Evolutionary conservation across 37 sponge, comb jelly and placozoan species (phyloP).

Genomic region (Oopsacas minuta): DNA sequence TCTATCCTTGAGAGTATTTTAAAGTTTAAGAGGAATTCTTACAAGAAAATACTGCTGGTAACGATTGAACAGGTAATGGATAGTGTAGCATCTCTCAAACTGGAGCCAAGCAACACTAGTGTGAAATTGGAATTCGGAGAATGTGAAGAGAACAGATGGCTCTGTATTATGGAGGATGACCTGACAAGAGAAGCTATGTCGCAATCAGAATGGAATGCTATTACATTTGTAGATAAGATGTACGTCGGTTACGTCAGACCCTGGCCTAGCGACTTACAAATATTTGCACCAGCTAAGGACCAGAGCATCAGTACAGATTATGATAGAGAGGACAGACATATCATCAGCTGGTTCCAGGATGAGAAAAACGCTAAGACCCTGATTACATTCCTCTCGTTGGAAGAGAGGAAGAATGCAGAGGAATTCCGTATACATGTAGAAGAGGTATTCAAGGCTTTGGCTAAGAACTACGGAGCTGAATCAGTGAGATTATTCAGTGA

Average conservation of each 20-base stretch:
- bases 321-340: not conserved
- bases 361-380: slow-evolving; percentile 51
- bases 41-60: not conserved
- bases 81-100: not conserved
- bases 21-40: not conserved
- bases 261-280: not conserved
- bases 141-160: slow-evolving; percentile 1
- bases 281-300: not conserved
- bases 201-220: not conserved
- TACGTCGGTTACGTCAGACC: not conserved
- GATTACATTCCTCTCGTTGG: slow-evolving; percentile 49
- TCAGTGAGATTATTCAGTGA: not conserved
- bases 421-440: not conserved
- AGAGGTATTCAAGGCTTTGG: slow-evolving; percentile 25
- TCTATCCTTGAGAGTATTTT: not conserved
- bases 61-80: not conserved
- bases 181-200: not conserved
- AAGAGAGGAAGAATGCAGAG: slow-evolving; percentile 60
- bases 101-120: not conserved
- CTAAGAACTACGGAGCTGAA: not conserved
- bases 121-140: not conserved
- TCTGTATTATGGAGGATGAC: not conserved
- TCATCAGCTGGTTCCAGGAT: slow-evolving; percentile 27
- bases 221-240: not conserved
- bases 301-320: not conserved